Evolutionary conservation across 64 coral and sea anemone genomes (phyloP), one percentile per base, ranked within the genome.

Genomic region (Pocillopora verrucosa): DNA sequence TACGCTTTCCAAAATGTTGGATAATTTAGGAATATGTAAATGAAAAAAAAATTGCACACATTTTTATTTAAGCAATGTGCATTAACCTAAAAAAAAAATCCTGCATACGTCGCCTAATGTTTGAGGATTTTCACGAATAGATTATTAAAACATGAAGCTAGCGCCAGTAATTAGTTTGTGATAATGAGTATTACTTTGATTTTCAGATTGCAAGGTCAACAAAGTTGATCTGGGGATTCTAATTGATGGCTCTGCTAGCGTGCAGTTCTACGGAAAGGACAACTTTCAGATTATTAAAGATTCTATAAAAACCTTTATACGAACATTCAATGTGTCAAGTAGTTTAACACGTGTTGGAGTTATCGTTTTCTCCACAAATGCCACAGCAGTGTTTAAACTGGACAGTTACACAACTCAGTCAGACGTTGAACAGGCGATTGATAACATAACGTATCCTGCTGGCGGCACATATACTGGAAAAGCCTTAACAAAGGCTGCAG

Each of bases 181-280:
- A 15, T 11, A 13, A 2, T 15, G 16, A 17, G 61, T 15, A 9
- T 13, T 25, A 26, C 20, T 4, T 87, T 86, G 9, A 19, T 16
- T 60, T 89, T 17, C 36, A 92, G 90, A 41, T 25, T 92, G 90
- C 90, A 92, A 92, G 57, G 79, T 91, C 73, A 92, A 20, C 22
- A 22, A 61, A 16, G 58, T 98, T 80, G 95, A 98, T 19, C 80
- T 98, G 58, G 91, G 75, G 15, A 83, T 98, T 58, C 9, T 94
- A 4, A 13, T 98, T 0, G 95, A 98, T 58, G 95, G 92, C 1
- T 98, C 95, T 30, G 93, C 88, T 5, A 98, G 95, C 45, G 88
- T 98, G 16, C 75, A 94, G 13, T 87, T 76, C 10, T 34, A 90
- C 25, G 89, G 68, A 74, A 11, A 61, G 10, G 89, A 86, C 59